Conservation (phyloP, 2,797 vertebrate genomes). For the Hypotaenidia philippensis region DNA sequence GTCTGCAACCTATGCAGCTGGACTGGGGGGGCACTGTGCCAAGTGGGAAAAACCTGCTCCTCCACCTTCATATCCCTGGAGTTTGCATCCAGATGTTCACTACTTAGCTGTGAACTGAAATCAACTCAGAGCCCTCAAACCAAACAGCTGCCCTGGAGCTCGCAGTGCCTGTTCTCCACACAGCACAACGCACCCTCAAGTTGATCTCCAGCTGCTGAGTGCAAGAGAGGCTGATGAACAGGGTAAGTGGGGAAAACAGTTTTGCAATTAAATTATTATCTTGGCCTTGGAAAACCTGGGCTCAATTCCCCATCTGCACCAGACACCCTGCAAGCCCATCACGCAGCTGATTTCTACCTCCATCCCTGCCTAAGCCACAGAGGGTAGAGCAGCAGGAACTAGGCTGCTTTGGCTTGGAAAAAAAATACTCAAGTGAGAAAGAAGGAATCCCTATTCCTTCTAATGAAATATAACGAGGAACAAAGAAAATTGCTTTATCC, state of each 20-base stretch:
- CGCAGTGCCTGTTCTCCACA: slow-evolving; percentile 3
- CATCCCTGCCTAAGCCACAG: background rate
- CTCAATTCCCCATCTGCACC: background rate
- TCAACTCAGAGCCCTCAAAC: slow-evolving; percentile 1
- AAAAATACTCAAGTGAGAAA: background rate
- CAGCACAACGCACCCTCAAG: background rate
- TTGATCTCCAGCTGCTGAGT: background rate
- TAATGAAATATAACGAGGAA: background rate
- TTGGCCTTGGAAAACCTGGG: slow-evolving; percentile 27
- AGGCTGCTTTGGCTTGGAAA: background rate
- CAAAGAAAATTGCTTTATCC: slow-evolving; percentile 11
- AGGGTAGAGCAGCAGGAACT: background rate
- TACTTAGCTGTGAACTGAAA: background rate
- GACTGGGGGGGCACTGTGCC: background rate
- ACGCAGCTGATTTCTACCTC: background rate
- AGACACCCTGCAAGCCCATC: background rate
- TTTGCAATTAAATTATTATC: slow-evolving; percentile 22
- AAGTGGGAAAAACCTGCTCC: background rate
- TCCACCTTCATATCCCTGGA: background rate
- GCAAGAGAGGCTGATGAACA: background rate
- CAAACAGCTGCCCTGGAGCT: background rate
- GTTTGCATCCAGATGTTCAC: slow-evolving; percentile 21
- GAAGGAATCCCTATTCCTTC: background rate
- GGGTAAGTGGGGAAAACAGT: background rate
- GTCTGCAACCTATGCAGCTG: background rate